phyloP scores from a whole-genome alignment of 2,113 vertebrate species.

The Callocephalon fimbriatum region DNA sequence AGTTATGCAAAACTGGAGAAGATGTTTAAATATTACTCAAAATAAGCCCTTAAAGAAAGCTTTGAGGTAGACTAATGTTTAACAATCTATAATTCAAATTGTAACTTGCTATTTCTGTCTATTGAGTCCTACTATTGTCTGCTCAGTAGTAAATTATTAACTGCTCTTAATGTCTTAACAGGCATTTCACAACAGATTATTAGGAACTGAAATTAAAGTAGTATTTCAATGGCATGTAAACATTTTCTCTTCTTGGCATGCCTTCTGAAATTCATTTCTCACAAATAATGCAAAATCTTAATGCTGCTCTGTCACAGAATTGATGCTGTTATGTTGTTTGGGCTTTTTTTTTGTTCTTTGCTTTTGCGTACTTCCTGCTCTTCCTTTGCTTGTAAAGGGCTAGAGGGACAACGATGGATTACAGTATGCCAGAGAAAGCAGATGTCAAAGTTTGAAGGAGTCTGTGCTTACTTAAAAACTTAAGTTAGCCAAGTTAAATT shows the following conservation, averaged over 20 bases:
- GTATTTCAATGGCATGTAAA: not conserved
- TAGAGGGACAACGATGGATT: not conserved
- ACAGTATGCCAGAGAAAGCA: not conserved
- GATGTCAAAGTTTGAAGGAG: not conserved
- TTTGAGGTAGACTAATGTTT: not conserved
- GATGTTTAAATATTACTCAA: not conserved
- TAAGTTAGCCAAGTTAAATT: not conserved
- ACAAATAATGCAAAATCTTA: not conserved
- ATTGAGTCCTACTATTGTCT: not conserved
- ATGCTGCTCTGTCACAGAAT: not conserved
- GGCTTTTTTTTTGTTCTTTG: not conserved
- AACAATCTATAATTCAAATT: not conserved
- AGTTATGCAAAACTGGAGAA: not conserved
- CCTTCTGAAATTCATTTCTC: not conserved
- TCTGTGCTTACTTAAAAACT: not conserved
- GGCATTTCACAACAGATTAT: not conserved
- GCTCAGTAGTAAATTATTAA: not conserved
- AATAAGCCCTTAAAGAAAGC: not conserved
- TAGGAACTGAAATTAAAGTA: not conserved
- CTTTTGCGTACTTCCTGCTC: not conserved
- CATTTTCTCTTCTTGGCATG: not conserved
- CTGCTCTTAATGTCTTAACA: not conserved
- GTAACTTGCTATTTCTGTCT: not conserved
- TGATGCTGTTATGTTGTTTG: not conserved
- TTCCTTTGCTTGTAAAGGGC: not conserved